Conservation (phyloP, 1,140 invertebrate species). For the silkworm (Bombyx mori) region DNA sequence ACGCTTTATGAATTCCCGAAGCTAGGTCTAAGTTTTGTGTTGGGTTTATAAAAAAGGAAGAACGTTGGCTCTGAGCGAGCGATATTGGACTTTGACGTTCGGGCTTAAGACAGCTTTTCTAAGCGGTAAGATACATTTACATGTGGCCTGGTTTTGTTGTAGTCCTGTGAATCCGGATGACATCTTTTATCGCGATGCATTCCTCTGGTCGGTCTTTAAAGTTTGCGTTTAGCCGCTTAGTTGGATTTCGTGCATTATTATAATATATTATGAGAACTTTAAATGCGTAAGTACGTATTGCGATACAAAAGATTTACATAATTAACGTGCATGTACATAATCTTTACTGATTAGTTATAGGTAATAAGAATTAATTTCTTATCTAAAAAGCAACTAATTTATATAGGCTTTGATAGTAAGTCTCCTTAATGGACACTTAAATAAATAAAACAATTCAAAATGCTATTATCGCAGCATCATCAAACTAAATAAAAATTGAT, state of each 20-base stretch:
- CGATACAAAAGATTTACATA: too few relatives aligned
- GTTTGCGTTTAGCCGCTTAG: constrained; percentile 41
- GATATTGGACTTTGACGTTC: constrained; percentile 25
- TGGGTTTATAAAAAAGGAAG: constrained; percentile 43
- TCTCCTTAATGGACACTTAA: too few relatives aligned
- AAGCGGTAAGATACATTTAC: constrained; percentile 12
- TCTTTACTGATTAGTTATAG: too few relatives aligned
- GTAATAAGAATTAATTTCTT: too few relatives aligned
- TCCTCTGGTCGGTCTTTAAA: constrained; percentile 53
- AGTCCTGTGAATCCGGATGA: constrained; percentile 59
- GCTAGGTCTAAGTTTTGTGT: constrained; percentile 59
- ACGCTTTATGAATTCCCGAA: constrained; percentile 65
- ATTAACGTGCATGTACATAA: too few relatives aligned
- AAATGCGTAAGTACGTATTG: too few relatives aligned
- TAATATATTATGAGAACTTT: too few relatives aligned
- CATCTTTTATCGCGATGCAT: constrained; percentile 68
- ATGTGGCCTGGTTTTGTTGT: constrained; percentile 42
- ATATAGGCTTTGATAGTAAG: too few relatives aligned
- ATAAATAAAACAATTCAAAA: too few relatives aligned
- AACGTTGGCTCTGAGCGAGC: constrained; percentile 5
- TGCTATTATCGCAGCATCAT: too few relatives aligned
- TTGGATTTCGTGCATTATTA: constrained; percentile 1
- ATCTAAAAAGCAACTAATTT: too few relatives aligned
- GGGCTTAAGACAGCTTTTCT: constrained; percentile 25
- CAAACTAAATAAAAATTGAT: too few relatives aligned